Conservation (phyloP, 2,888 invertebrate species). For the Caenorhabditis sp. region DNA sequence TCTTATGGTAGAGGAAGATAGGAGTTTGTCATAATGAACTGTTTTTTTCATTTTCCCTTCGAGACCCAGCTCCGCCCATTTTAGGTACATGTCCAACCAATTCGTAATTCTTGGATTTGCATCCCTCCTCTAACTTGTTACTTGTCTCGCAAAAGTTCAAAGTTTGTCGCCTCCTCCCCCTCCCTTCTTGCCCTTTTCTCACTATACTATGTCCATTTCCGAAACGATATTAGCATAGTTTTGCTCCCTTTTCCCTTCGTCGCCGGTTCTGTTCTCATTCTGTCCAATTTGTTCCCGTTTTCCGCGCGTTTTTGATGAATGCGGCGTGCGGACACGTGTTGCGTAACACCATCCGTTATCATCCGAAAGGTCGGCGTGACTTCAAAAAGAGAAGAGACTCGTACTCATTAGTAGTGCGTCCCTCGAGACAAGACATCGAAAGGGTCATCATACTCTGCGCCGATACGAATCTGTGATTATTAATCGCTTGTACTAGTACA, state of each 20-base stretch:
- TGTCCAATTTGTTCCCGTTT: slow-evolving; percentile 5
- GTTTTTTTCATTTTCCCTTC: no score
- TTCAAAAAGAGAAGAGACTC: slow-evolving; percentile 24
- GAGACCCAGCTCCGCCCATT: no score
- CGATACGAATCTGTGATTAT: slow-evolving; percentile 54
- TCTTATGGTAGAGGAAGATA: no score
- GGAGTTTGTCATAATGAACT: no score
- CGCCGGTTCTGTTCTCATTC: slow-evolving; percentile 13
- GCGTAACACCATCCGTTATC: slow-evolving; percentile 56
- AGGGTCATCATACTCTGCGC: slow-evolving; percentile 30
- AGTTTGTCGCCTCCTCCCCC: slow-evolving; percentile 8
- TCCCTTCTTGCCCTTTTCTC: slow-evolving; percentile 8
- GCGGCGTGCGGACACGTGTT: slow-evolving; percentile 52
- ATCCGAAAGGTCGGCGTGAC: slow-evolving; percentile 34
- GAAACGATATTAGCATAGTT: slow-evolving; percentile 59
- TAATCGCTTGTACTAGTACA: slow-evolving; percentile 47
- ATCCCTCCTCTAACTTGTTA: no score
- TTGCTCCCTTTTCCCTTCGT: background rate
- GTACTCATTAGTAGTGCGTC: slow-evolving; percentile 60
- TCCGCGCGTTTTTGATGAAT: slow-evolving; percentile 47
- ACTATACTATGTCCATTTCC: slow-evolving; percentile 50
- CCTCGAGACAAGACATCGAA: slow-evolving; percentile 11
- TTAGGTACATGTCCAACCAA: no score
- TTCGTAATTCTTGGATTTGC: no score
- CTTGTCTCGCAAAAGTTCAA: slow-evolving; percentile 44